Percentiles rank a stretch among this genome's conserved stretches.
Evolutionary conservation across 1,140 invertebrate genomes (phyloP).

Genomic region (Anastrepha ludens): DNA sequence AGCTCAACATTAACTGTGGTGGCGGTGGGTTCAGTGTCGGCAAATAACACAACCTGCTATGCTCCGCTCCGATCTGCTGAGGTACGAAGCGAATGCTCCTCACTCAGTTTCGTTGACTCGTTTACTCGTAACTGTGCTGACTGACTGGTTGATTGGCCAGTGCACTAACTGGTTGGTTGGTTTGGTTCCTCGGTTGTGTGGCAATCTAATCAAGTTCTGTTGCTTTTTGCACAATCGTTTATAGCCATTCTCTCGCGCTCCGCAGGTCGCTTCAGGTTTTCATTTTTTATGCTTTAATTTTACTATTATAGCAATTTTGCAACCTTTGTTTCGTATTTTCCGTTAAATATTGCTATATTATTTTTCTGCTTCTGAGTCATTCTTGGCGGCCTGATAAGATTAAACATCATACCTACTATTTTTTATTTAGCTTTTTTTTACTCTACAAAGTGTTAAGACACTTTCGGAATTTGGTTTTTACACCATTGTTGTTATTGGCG

Average conservation of each 20-base stretch:
- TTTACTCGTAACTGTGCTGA: neutral
- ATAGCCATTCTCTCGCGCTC: conserved; percentile 33
- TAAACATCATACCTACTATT: neutral
- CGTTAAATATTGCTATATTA: neutral
- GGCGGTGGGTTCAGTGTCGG: neutral
- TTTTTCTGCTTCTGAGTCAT: conserved; percentile 14
- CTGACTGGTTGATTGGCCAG: conserved; percentile 7
- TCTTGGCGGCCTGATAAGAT: conserved; percentile 34
- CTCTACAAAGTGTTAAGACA: neutral
- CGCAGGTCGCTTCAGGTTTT: neutral
- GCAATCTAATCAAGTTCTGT: conserved; percentile 41
- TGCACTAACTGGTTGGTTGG: neutral
- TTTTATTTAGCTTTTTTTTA: neutral
- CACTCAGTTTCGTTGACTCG: conserved; percentile 39
- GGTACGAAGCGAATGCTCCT: neutral
- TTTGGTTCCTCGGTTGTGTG: neutral
- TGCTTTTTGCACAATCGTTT: conserved; percentile 13
- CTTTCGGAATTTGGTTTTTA: neutral
- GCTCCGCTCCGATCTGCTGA: neutral
- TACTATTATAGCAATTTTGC: conserved; percentile 32
- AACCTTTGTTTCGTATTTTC: neutral
- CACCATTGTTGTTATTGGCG: neutral
- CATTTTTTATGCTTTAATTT: conserved; percentile 1
- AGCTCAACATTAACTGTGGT: neutral
- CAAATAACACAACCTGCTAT: neutral